These are phyloP conservation scores for Drosophila diplacantha DNA, from an alignment of 2,888 invertebrate genomes.

Conservation along the genomic window DNA sequence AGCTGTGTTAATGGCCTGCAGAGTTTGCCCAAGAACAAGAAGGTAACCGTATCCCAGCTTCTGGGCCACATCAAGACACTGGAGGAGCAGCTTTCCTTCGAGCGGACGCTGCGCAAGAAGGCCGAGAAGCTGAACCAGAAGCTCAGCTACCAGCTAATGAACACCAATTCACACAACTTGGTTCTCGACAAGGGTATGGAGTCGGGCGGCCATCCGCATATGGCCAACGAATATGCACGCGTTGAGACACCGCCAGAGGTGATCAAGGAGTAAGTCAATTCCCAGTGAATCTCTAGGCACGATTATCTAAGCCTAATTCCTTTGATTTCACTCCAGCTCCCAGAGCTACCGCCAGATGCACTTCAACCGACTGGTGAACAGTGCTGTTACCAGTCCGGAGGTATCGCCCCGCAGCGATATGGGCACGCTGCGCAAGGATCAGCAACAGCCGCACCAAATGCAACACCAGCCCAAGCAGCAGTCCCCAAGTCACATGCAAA, in stretches of 20 bases:
- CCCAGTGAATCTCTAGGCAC: background rate
- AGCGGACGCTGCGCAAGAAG: slow-evolving; percentile 81
- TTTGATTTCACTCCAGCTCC: slow-evolving; percentile 18
- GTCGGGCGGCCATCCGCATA: slow-evolving; percentile 9
- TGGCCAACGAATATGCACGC: slow-evolving; percentile 69
- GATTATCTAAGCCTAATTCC: no score
- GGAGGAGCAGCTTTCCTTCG: slow-evolving; percentile 81
- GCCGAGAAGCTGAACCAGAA: slow-evolving; percentile 82
- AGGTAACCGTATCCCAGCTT: slow-evolving; percentile 65
- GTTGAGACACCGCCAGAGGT: slow-evolving; percentile 57
- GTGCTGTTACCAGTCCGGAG: slow-evolving; percentile 47
- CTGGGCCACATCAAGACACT: slow-evolving; percentile 75
- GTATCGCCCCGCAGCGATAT: slow-evolving; percentile 58
- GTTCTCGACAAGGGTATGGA: slow-evolving; percentile 33
- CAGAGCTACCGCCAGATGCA: slow-evolving; percentile 32
- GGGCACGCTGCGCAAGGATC: slow-evolving; percentile 51
- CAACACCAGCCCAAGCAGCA: slow-evolving; percentile 5
- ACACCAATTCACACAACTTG: slow-evolving; percentile 64
- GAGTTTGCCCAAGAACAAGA: slow-evolving; percentile 60
- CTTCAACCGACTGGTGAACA: slow-evolving; percentile 62
- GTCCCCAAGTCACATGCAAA: no score
- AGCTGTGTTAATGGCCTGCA: slow-evolving; percentile 56
- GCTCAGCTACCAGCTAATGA: slow-evolving; percentile 81
- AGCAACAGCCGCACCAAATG: slow-evolving; percentile 11
- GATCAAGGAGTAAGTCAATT: slow-evolving; percentile 62